phyloP scores from a whole-genome alignment of 2,113 vertebrate species.

The Todiramphus saurophagus region DNA sequence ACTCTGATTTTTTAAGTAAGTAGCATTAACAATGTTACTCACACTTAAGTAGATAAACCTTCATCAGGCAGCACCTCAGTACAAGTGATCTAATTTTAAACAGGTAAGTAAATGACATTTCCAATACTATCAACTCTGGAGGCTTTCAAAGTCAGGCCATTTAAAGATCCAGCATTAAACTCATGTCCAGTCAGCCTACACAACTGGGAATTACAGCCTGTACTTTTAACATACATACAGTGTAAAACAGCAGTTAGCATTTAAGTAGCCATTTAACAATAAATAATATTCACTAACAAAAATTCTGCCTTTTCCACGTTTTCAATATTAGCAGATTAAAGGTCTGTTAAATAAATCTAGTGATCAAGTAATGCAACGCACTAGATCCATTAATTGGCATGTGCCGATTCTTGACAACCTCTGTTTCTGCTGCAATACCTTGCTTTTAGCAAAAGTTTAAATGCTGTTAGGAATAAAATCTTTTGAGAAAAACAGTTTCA shows the following conservation, averaged over 20 bases:
- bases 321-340: neutral
- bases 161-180: neutral
- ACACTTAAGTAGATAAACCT: neutral
- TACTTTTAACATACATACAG: neutral
- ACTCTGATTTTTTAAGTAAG: neutral
- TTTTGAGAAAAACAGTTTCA: neutral
- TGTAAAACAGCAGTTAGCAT: neutral
- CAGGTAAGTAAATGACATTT: neutral
- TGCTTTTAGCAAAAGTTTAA: neutral
- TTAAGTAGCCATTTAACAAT: neutral
- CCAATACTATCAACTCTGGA: neutral
- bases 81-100: neutral
- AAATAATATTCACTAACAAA: neutral
- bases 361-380: neutral
- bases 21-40: neutral
- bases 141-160: neutral
- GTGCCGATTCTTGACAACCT: too few species aligned
- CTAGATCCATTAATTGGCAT: neutral
- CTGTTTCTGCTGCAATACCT: neutral
- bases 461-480: neutral
- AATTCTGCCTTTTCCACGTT: neutral
- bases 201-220: neutral
- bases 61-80: neutral
- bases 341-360: neutral
- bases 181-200: too few species aligned